Evolutionary conservation across 2,888 invertebrate genomes (phyloP), one percentile per base, ranked within the genome.

Genomic region (Trachelus tabidus): DNA sequence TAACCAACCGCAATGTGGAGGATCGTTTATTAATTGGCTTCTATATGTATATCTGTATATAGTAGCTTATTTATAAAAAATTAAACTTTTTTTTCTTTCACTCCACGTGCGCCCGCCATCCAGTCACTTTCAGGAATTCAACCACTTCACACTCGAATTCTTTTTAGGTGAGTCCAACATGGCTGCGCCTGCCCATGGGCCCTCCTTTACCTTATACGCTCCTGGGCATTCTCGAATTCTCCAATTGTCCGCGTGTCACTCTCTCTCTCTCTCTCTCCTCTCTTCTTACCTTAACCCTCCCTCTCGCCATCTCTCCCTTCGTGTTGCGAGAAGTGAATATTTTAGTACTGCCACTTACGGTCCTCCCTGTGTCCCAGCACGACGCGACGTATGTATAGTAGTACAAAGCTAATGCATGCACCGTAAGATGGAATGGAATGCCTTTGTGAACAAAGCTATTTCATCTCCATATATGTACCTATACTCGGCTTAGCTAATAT

Each of bases 381-480:
- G 34, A 74, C 12, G 15, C 37, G 74, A 74, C 69, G 76, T 23
- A 35, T 33, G 76, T 15, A 35, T 33, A 73, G 79, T 80, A 73
- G 77, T 68, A 80, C 81, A 83, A 79, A 81, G 81, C 81, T 68
- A 73, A 73, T 73, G 73, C 79, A 82, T 34, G 76, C 79, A 77
- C 81, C 85, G 87, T 87, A 84, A 87, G 83, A 85, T 83, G 82
- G 86, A 87, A 87, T 86, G 87, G 87, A 87, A 87, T 87, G 88
- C 83, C 82, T 87, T 87, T 87, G 87, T 87, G 85, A 85, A 82
- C 84, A 78, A 79, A 76, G 77, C 83, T 82, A 78, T 83, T 83
- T 83, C 84, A 83, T 83, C 81, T 82, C 81, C 84, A 80, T 85
- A 83, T 81, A 83, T 75, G 80, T 80, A 83, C 74, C 73, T 69